Evolutionary conservation across 2,113 vertebrate species (phyloP).

Genomic region (Seriola rivoliana): DNA sequence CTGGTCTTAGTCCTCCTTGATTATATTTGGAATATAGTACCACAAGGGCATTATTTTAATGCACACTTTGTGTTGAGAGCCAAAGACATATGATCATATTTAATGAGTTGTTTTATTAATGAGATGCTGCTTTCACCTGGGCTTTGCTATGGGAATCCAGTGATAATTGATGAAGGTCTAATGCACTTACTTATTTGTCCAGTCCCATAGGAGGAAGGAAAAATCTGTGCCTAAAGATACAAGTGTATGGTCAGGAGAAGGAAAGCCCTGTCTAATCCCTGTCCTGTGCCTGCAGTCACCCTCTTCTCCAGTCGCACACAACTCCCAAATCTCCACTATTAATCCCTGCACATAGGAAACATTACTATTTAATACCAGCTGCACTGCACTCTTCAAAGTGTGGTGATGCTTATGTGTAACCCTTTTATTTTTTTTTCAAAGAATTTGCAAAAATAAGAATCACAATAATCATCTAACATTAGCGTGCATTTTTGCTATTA

Average conservation of each 20-base stretch:
- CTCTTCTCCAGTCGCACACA: slow-evolving; percentile 27
- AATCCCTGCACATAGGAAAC: slow-evolving; percentile 49
- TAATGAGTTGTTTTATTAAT: slow-evolving; percentile 74
- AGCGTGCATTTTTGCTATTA: neutral
- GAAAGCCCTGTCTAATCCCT: slow-evolving; percentile 23
- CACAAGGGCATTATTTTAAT: slow-evolving; percentile 38
- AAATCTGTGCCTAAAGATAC: slow-evolving; percentile 24
- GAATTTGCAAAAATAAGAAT: neutral
- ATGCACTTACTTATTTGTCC: slow-evolving; percentile 68
- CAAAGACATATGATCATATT: slow-evolving; percentile 55
- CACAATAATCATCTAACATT: neutral
- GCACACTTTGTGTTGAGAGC: slow-evolving; percentile 43
- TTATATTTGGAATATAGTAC: slow-evolving; percentile 33
- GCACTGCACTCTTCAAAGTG: slow-evolving; percentile 9
- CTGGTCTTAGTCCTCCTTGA: slow-evolving; percentile 31
- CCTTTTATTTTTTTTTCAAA: slow-evolving; percentile 8
- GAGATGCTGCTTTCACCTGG: slow-evolving; percentile 33
- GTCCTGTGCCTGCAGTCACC: slow-evolving; percentile 25
- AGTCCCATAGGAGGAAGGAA: neutral
- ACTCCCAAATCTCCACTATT: slow-evolving; percentile 28
- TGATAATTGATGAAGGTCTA: slow-evolving; percentile 69
- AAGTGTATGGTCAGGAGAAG: slow-evolving; percentile 12
- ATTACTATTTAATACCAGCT: slow-evolving; percentile 53
- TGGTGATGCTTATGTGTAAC: slow-evolving; percentile 6
- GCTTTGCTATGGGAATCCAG: slow-evolving; percentile 35